Evolutionary conservation across 2,888 invertebrate genomes (phyloP).

Genomic region (Platerodrilus igneus): DNA sequence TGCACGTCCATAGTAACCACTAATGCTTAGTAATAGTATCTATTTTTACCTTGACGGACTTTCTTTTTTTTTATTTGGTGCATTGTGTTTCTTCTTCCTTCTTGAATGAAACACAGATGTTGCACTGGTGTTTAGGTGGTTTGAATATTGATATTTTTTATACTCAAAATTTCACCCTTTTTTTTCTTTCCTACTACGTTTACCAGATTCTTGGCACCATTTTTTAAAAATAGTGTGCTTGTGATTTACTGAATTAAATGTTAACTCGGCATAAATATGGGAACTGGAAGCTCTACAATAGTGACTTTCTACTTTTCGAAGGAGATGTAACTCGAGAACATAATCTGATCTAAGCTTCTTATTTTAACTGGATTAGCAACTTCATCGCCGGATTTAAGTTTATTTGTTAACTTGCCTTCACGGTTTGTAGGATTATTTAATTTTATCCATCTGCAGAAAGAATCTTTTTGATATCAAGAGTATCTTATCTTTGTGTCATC

Average conservation of each 20-base stretch:
- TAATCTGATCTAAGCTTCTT: conserved; percentile 1
- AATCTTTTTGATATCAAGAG: neutral
- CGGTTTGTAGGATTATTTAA: neutral
- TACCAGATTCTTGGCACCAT: conserved; percentile 1
- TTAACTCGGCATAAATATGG: conserved; percentile 1
- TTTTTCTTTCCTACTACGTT: neutral
- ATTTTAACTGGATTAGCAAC: no score
- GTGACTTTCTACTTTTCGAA: conserved; percentile 7
- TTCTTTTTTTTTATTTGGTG: neutral
- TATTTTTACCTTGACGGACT: neutral
- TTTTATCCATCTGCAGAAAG: neutral
- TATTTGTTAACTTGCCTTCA: no score
- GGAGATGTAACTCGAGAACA: conserved; percentile 10
- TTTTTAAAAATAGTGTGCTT: conserved; percentile 5
- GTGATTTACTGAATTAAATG: neutral
- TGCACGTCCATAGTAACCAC: conserved; percentile 17
- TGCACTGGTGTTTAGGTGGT: conserved; percentile 26
- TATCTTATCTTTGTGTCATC: no score
- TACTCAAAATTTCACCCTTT: no score
- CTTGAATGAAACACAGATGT: conserved; percentile 23
- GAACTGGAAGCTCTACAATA: conserved; percentile 4
- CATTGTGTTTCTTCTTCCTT: conserved; percentile 7
- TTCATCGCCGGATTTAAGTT: no score
- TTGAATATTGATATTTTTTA: conserved; percentile 26
- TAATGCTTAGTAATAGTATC: no score